Conservation (phyloP, 1,140 invertebrate genomes). For the Aethina tumida region DNA sequence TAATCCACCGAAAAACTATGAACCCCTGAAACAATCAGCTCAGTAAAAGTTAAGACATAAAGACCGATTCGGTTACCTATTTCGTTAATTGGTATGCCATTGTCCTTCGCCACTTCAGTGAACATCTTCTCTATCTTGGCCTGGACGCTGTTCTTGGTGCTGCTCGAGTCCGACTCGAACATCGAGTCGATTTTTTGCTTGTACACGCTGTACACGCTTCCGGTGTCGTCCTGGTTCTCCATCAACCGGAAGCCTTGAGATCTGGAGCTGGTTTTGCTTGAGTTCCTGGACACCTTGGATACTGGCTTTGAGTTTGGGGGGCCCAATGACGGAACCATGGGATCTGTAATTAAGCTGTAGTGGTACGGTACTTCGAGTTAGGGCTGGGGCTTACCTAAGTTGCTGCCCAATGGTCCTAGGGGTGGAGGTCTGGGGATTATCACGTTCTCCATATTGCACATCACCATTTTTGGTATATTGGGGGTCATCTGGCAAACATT, state of each 20-base stretch:
- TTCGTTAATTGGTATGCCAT: conserved; percentile 37
- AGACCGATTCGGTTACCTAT: too few species aligned
- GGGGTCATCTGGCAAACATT: conserved; percentile 10
- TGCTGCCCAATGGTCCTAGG: conserved; percentile 10
- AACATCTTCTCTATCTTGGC: conserved; percentile 79
- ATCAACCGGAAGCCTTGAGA: conserved; percentile 8
- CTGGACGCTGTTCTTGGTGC: conserved; percentile 64
- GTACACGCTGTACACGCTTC: conserved; percentile 53
- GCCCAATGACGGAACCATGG: neutral
- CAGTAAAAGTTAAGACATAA: too few species aligned
- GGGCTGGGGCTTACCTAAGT: conserved; percentile 6
- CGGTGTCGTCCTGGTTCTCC: conserved; percentile 32
- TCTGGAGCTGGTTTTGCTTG: conserved; percentile 16
- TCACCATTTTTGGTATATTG: conserved; percentile 15
- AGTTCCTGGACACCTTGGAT: conserved; percentile 4
- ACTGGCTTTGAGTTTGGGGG: neutral
- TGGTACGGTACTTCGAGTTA: neutral
- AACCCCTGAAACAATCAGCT: conserved; percentile 27
- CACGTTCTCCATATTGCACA: conserved; percentile 18
- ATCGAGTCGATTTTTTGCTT: conserved; percentile 76
- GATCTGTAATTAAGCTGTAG: conserved; percentile 1
- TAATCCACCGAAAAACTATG: conserved; percentile 67
- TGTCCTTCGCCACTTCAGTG: conserved; percentile 62
- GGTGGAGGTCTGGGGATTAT: conserved; percentile 17
- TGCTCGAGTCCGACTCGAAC: conserved; percentile 58